phyloP scores from a whole-genome alignment of 2,888 invertebrate genomes.

The Tryphoninae sp. region DNA sequence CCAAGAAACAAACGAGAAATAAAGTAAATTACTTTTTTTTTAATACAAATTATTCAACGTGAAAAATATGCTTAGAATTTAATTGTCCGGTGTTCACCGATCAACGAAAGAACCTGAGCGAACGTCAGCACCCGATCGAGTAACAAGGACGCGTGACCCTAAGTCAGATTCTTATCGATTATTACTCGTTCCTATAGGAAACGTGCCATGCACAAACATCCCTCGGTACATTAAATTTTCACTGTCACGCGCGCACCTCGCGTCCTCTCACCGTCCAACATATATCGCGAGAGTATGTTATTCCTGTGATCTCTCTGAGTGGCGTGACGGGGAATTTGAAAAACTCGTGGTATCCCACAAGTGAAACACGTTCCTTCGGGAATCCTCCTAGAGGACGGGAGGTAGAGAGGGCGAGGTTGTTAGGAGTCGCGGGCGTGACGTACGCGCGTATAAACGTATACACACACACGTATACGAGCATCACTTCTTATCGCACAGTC shows the following conservation, averaged over 20 bases:
- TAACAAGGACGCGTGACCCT: too few relatives aligned
- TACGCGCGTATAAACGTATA: slow-evolving; percentile 45
- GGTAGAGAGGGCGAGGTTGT: slow-evolving; percentile 49
- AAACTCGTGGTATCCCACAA: slow-evolving; percentile 59
- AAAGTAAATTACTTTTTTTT: not conserved
- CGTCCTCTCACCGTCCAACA: not conserved
- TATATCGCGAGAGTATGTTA: slow-evolving; percentile 12
- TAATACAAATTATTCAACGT: not conserved
- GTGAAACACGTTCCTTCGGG: slow-evolving; percentile 37
- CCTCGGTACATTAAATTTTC: slow-evolving; percentile 41
- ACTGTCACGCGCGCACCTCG: slow-evolving; percentile 26
- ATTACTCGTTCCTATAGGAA: not conserved
- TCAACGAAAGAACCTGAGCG: too few relatives aligned
- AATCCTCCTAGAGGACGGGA: slow-evolving; percentile 10
- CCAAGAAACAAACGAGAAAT: not conserved
- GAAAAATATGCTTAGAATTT: slow-evolving; percentile 10
- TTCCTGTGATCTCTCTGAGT: slow-evolving; percentile 40
- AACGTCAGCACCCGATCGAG: too few relatives aligned
- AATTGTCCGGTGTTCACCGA: not conserved
- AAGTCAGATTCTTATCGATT: too few relatives aligned
- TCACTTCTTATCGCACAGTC: slow-evolving; percentile 52
- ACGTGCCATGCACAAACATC: not conserved
- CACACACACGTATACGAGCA: slow-evolving; percentile 3
- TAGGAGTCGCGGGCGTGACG: slow-evolving; percentile 60
- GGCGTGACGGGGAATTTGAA: slow-evolving; percentile 63